Evolutionary conservation across 2,797 vertebrate genomes (phyloP), one percentile per base, ranked within the genome.

Genomic region (Champsocephalus gunnari): DNA sequence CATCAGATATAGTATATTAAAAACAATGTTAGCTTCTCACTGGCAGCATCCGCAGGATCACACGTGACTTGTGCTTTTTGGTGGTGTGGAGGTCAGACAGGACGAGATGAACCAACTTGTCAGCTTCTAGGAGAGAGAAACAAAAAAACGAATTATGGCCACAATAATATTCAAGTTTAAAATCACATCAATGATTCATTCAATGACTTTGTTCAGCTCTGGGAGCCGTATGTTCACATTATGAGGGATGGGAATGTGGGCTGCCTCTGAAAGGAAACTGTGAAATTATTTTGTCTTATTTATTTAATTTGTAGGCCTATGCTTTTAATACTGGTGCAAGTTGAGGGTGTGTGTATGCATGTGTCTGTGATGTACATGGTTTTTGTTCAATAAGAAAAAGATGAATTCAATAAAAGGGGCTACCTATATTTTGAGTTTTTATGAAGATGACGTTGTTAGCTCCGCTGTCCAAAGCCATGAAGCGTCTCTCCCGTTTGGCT

Each of bases 391-490:
- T 28, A 28, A 28, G 4, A 28, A 28, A 28, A 28, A 28, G 1
- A 28, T 5, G 4, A 28, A 28, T 28, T 9, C 57, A 9, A 41
- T 34, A 45, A 61, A 21, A 41, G 2, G 0, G 24, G 84, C 62
- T 66, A 99, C 98, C 98, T 72, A 99, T 94, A 66, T 96, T 96
- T 19, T 89, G 92, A 0, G 98, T 98, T 77, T 90, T 94, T 84
- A 99, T 98, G 91, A 99, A 99, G 79, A 99, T 93, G 11, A 99
- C 96, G 0, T 99, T 99, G 89, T 97, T 98, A 0, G 98, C 98
- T 0, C 98, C 98, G 0, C 98, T 99, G 55, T 97, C 95, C 88
- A 98, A 75, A 0, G 96, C 97, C 91, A 96, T 96, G 90, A 99
- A 99, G 60, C 97, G 95, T 50, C 95, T 91, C 80, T 92, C 74